phyloP scores from a whole-genome alignment of 2,113 vertebrate species.

The Amia ocellicauda region DNA sequence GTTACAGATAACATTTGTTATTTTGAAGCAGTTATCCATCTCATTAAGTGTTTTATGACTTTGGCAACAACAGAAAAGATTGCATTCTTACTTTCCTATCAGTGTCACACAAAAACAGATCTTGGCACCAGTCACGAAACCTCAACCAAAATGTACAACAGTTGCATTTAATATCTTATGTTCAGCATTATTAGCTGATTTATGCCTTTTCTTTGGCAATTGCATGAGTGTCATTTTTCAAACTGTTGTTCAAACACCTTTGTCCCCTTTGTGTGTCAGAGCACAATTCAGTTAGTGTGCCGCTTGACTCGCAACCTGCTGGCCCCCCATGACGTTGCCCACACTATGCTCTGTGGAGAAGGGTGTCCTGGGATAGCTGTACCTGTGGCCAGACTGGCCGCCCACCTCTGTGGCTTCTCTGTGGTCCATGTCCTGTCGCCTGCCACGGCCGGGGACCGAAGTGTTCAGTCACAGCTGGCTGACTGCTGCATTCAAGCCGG shows the following conservation, averaged over 20 bases:
- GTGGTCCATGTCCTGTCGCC: conserved; percentile 17
- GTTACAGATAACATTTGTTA: too few species aligned
- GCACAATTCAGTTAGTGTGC: conserved; percentile 21
- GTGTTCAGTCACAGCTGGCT: conserved; percentile 22
- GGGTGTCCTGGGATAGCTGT: conserved; percentile 18
- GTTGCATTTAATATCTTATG: too few species aligned
- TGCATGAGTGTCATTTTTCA: neutral
- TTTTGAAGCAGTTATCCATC: too few species aligned
- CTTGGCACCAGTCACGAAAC: too few species aligned
- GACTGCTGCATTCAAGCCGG: conserved; percentile 27
- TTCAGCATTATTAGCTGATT: too few species aligned
- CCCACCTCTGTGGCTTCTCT: conserved; percentile 23
- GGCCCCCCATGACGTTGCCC: conserved; percentile 17
- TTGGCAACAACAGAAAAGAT: too few species aligned
- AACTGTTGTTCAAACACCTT: neutral
- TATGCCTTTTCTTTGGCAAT: too few species aligned
- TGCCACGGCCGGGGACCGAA: conserved; percentile 1
- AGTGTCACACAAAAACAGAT: too few species aligned
- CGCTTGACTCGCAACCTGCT: conserved; percentile 23
- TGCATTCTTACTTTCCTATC: too few species aligned
- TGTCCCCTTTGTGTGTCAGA: neutral
- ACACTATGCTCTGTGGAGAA: conserved; percentile 31
- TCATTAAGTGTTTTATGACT: too few species aligned
- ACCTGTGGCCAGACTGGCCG: conserved; percentile 20
- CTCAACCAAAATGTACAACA: too few species aligned